phyloP scores from a whole-genome alignment of 2,797 vertebrate species.

The Hydrocynus forskahlii region DNA sequence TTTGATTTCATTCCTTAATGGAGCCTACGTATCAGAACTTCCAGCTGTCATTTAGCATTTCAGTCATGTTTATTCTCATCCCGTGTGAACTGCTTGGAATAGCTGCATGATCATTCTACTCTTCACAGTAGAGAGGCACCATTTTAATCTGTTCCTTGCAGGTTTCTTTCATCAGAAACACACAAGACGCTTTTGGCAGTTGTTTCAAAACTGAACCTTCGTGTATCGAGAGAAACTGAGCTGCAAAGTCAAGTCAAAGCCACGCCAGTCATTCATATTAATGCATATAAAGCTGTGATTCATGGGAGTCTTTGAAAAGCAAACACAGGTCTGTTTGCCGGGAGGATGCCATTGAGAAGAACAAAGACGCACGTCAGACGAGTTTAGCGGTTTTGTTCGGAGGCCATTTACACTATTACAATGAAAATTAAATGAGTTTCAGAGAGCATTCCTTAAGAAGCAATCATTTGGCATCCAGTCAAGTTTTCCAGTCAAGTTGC shows the following conservation, averaged over 20 bases:
- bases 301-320: constrained; percentile 41
- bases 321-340: constrained; percentile 43
- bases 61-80: constrained; percentile 23
- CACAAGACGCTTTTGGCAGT: background rate
- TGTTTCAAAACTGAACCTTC: constrained; percentile 37
- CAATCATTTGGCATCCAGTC: constrained; percentile 13
- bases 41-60: constrained; percentile 39
- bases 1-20: constrained; percentile 23
- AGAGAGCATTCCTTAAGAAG: constrained; percentile 18
- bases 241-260: constrained; percentile 47
- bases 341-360: constrained; percentile 21
- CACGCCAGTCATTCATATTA: constrained; percentile 20
- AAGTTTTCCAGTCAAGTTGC: background rate
- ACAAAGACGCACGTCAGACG: constrained; percentile 46
- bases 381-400: constrained; percentile 38
- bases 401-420: background rate
- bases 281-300: constrained; percentile 25
- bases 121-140: constrained; percentile 11
- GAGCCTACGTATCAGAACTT: constrained; percentile 7
- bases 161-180: constrained; percentile 2
- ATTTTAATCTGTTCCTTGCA: background rate
- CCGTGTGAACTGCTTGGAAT: constrained; percentile 26
- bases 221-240: constrained; percentile 50
- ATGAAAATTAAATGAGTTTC: constrained; percentile 29
- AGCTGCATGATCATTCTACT: constrained; percentile 16